phyloP scores from a whole-genome alignment of 2,888 invertebrate genomes.

The Pecten maximus region DNA sequence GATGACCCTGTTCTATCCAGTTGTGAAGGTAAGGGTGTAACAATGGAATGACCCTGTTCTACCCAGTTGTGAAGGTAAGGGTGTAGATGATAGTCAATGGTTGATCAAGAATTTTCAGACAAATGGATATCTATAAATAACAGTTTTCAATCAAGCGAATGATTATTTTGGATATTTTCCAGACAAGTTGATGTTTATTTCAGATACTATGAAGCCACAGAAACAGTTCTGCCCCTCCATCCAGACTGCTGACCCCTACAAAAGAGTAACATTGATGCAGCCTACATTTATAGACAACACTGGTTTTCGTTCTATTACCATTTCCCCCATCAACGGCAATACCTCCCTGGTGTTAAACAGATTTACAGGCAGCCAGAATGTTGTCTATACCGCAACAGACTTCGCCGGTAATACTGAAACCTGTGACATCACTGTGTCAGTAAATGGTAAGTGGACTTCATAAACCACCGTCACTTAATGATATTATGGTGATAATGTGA shows the following conservation, averaged over 20 bases:
- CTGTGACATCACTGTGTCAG: slow-evolving; percentile 84
- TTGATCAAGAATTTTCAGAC: background rate
- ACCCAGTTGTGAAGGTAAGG: too few species aligned
- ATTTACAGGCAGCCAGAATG: slow-evolving; percentile 83
- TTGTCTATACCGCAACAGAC: slow-evolving; percentile 97
- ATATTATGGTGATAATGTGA: too few species aligned
- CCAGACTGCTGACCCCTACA: slow-evolving; percentile 26
- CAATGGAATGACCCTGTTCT: background rate
- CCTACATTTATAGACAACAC: slow-evolving; percentile 64
- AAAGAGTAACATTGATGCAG: slow-evolving; percentile 42
- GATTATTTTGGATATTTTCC: too few species aligned
- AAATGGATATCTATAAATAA: too few species aligned
- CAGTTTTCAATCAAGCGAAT: too few species aligned
- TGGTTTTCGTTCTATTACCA: slow-evolving; percentile 52
- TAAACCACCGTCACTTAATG: too few species aligned
- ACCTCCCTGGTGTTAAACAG: slow-evolving; percentile 47
- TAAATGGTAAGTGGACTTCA: slow-evolving; percentile 59
- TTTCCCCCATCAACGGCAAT: slow-evolving; percentile 61
- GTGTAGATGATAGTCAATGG: too few species aligned
- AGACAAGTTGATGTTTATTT: slow-evolving; percentile 34
- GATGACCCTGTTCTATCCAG: slow-evolving; percentile 58
- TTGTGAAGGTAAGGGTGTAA: slow-evolving; percentile 70
- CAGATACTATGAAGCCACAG: slow-evolving; percentile 62
- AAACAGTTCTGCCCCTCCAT: slow-evolving; percentile 41
- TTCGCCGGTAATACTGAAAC: slow-evolving; percentile 98